Evolutionary conservation across 2,888 invertebrate genomes (phyloP).

Genomic region (Leucoptera coffeella): DNA sequence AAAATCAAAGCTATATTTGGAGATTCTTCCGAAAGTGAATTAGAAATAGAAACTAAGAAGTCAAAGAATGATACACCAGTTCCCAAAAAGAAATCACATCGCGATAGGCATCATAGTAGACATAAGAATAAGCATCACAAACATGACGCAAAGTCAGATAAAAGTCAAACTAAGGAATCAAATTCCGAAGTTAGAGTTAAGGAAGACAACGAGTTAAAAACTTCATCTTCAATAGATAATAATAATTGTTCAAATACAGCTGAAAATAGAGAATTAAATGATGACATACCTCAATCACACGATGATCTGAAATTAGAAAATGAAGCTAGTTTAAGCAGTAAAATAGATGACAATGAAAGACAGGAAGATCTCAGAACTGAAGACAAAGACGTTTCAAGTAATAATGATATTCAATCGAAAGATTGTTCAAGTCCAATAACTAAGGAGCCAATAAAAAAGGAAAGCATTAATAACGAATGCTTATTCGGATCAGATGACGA

Average conservation of each 20-base stretch:
- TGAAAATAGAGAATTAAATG: constrained; percentile 3
- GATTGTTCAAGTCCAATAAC: too few species aligned
- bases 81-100: constrained; percentile 7
- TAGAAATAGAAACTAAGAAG: constrained; percentile 14
- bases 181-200: too few species aligned
- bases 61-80: constrained; percentile 7
- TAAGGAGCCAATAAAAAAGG: too few species aligned
- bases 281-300: constrained; percentile 4
- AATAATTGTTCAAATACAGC: constrained; percentile 7
- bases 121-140: constrained; percentile 9
- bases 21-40: constrained; percentile 40
- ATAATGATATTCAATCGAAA: too few species aligned
- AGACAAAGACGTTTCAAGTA: too few species aligned
- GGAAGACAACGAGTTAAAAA: too few species aligned
- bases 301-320: not conserved
- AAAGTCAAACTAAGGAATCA: constrained; percentile 4
- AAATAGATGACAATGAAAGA: too few species aligned
- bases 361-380: too few species aligned
- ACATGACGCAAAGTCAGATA: constrained; percentile 7
- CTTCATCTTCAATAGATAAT: too few species aligned
- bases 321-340: too few species aligned
- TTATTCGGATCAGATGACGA: not conserved
- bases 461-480: not conserved
- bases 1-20: constrained; percentile 47
- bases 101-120: constrained; percentile 7